A percentile compares a stretch with the other conserved stretches of the same genome.
These are phyloP conservation scores for Aphodius granarius DNA, from an alignment of 2,888 invertebrate species.

Conservation along the genomic window DNA sequence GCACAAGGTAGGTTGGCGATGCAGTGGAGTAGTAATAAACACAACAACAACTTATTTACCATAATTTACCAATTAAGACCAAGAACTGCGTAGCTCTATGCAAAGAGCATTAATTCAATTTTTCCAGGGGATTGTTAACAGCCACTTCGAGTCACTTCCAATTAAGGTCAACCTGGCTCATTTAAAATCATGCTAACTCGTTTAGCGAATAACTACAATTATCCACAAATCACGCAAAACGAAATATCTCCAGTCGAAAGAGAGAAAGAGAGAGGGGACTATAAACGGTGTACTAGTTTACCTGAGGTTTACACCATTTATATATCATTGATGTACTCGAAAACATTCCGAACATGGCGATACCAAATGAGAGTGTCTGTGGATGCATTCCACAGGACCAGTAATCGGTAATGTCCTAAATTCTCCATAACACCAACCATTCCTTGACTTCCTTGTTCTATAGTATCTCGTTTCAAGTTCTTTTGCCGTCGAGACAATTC, in stretches of 20 bases:
- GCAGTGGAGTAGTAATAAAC: not conserved
- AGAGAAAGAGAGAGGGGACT: not conserved
- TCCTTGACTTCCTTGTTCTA: not conserved
- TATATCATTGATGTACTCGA: not conserved
- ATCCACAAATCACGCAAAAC: not conserved
- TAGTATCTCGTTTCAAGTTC: not conserved
- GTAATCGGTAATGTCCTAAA: too few species aligned
- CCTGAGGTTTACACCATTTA: not conserved
- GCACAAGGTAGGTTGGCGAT: not conserved
- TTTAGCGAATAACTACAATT: not conserved
- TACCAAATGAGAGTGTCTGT: not conserved
- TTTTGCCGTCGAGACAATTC: not conserved
- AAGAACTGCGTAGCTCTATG: not conserved
- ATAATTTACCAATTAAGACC: not conserved
- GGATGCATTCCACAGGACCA: too few species aligned
- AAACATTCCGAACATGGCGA: not conserved
- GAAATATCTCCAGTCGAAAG: too few species aligned
- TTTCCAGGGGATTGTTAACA: not conserved
- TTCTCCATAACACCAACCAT: too few species aligned
- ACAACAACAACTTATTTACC: not conserved
- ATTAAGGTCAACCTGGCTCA: not conserved
- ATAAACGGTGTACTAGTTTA: too few species aligned
- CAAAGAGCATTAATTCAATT: not conserved
- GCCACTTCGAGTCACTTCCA: not conserved
- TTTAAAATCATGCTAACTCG: not conserved